Base-by-base conservation (phyloP, 2,888 invertebrate species). In the Asteroscopus sphinx region DNA sequence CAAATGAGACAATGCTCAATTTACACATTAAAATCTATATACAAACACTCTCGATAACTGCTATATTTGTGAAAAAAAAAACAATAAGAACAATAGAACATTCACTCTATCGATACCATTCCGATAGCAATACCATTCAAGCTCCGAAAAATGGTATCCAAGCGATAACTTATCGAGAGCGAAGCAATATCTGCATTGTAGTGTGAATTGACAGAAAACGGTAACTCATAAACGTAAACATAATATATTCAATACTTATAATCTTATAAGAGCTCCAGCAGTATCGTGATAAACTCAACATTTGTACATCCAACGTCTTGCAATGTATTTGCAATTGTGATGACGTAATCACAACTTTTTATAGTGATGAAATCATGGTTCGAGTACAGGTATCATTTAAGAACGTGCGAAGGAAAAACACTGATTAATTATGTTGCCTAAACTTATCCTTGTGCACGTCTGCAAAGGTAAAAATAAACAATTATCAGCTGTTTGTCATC, bases 131-230 rank as follows among this genome's bases (percentile, higher is more conserved):
- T 46, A 56, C 45, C 11, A 36, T 21, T 35, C 21, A 37, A 54
- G 57, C 66, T 36, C 39, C 32, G 15, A 66, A 66, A 71, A 51
- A 12, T 28, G 30, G 9, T 52, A 47, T 36, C 16, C 8, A 12
- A 47, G 12, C 33, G 72, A 70, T 58, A 71, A 28, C 51, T 42
- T 66, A 66, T 66, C 72, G 39, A 42, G 30, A 36, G 21, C 26
- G 35, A 13, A 37, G 26, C 48, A 40, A 33, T 40, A 36, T 66
- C 46, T 71, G 36, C 7, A 17, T 11, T 16, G 13, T 28, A 28
- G 26, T 47, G 35, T 56, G 6, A 28, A 68, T 21, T 35, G 47
- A 52, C 13, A 49, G 11, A 63, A 39, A 56, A 47, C 33, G n/a
- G 13, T 21, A 15, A 55, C 12, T 9, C n/a, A 37, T 40, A 39